These are phyloP conservation scores for Colletes latitarsis DNA, from an alignment of 1,140 invertebrate genomes.

Conservation along the genomic window DNA sequence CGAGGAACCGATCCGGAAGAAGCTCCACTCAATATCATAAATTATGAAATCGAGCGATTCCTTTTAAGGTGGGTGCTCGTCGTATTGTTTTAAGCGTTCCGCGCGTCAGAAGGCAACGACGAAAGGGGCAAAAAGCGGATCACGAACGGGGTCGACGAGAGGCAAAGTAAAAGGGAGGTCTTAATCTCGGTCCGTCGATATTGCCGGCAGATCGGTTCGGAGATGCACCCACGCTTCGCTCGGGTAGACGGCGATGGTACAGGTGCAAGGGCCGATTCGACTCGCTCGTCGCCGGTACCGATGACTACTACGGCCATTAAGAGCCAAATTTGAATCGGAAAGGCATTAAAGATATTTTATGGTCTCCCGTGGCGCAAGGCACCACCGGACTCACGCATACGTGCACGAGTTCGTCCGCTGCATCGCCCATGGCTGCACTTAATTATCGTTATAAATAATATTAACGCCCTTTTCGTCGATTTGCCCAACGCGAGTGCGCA, in stretches of 20 bases:
- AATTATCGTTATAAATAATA: slow-evolving; percentile 74
- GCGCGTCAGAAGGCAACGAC: background rate
- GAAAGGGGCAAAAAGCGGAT: background rate
- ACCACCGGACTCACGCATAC: slow-evolving; percentile 43
- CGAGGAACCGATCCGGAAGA: no score
- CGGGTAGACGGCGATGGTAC: slow-evolving; percentile 18
- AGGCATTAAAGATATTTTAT: slow-evolving; percentile 74
- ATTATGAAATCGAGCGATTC: no score
- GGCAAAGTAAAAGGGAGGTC: slow-evolving; percentile 4
- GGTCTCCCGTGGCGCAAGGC: slow-evolving; percentile 62
- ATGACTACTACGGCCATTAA: slow-evolving; percentile 64
- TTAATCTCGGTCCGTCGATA: slow-evolving; percentile 5
- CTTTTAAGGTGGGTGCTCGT: no score
- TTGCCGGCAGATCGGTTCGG: background rate
- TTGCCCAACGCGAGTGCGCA: slow-evolving; percentile 11
- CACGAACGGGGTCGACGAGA: background rate
- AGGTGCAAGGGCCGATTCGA: slow-evolving; percentile 63
- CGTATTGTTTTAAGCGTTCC: no score
- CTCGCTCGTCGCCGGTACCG: slow-evolving; percentile 47
- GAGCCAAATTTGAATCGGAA: slow-evolving; percentile 71
- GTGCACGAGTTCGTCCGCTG: background rate
- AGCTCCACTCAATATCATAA: no score
- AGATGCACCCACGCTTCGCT: slow-evolving; percentile 38
- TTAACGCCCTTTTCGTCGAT: slow-evolving; percentile 68
- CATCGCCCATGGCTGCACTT: slow-evolving; percentile 58